phyloP scores from a whole-genome alignment of 2,797 vertebrate genomes.

The Lepidocolaptes lacrymiger region DNA sequence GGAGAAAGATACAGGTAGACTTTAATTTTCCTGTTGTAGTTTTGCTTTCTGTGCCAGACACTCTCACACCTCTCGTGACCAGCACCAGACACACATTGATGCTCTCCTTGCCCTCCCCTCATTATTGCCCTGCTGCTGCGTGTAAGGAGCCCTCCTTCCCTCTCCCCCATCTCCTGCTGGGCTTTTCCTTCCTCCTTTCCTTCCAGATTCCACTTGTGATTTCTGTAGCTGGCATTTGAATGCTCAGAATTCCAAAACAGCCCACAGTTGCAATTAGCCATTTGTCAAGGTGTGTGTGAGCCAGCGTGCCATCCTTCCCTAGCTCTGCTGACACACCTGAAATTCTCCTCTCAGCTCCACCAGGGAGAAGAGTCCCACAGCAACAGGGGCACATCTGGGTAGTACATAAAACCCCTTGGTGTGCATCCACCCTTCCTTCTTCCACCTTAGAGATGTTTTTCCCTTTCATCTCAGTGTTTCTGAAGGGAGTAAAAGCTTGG shows the following conservation, averaged over 20 bases:
- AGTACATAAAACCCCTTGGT: background rate
- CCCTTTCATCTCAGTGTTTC: conserved; percentile 20
- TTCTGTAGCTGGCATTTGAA: conserved; percentile 9
- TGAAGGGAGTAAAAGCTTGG: conserved; percentile 22
- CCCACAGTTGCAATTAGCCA: conserved; percentile 48
- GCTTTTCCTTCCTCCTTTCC: background rate
- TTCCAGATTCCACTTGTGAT: background rate
- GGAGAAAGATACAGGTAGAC: background rate
- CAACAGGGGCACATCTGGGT: background rate
- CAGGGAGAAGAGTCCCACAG: conserved; percentile 2
- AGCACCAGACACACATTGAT: background rate
- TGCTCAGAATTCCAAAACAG: background rate
- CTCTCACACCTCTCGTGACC: background rate
- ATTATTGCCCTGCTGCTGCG: background rate
- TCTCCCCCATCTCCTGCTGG: background rate
- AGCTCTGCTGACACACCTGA: background rate
- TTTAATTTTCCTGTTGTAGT: background rate
- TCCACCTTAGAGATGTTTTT: background rate
- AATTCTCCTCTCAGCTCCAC: background rate
- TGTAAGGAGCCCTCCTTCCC: background rate
- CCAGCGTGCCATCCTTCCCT: background rate
- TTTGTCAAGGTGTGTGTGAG: conserved; percentile 61
- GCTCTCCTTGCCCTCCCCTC: background rate
- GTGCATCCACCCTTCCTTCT: background rate
- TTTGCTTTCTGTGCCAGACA: background rate